Percentiles rank a stretch among this genome's conserved stretches.
Conservation (phyloP, 1,140 invertebrate genomes). For the Holcopasites calliopsidis region DNA sequence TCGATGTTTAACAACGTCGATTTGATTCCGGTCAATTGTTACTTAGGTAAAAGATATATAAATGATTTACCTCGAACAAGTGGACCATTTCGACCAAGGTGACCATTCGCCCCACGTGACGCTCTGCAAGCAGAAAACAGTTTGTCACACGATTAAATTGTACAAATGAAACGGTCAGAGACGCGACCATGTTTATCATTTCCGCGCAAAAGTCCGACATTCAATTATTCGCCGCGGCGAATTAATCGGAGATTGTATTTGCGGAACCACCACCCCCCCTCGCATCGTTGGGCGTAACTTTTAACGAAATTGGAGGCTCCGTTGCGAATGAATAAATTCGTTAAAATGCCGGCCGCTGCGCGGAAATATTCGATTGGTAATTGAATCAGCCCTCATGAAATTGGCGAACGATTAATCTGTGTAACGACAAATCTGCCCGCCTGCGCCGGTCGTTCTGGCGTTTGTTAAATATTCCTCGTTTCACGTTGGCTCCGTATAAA, state of each 20-base stretch:
- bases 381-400: conserved; percentile 25
- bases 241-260: conserved; percentile 36
- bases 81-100: conserved; percentile 83
- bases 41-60: neutral
- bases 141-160: conserved; percentile 36
- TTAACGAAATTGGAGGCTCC: conserved; percentile 32
- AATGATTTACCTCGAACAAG: conserved; percentile 79
- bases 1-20: too few species aligned
- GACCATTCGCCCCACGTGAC: conserved; percentile 81
- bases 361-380: conserved; percentile 32
- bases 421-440: conserved; percentile 8
- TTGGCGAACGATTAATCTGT: conserved; percentile 19
- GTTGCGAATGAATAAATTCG: conserved; percentile 10
- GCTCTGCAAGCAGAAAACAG: conserved; percentile 68
- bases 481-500: neutral
- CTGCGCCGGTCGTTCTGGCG: neutral
- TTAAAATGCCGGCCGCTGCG: conserved; percentile 7
- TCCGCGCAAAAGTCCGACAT: conserved; percentile 27
- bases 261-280: neutral
- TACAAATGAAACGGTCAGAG: neutral
- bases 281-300: conserved; percentile 2
- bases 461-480: neutral
- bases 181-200: conserved; percentile 12
- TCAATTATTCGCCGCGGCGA: conserved; percentile 27
- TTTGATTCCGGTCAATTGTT: too few species aligned